Percentiles rank a stretch among this genome's conserved stretches.
Conservation (phyloP, 2,888 invertebrate species). For the Entomobrya proxima region DNA sequence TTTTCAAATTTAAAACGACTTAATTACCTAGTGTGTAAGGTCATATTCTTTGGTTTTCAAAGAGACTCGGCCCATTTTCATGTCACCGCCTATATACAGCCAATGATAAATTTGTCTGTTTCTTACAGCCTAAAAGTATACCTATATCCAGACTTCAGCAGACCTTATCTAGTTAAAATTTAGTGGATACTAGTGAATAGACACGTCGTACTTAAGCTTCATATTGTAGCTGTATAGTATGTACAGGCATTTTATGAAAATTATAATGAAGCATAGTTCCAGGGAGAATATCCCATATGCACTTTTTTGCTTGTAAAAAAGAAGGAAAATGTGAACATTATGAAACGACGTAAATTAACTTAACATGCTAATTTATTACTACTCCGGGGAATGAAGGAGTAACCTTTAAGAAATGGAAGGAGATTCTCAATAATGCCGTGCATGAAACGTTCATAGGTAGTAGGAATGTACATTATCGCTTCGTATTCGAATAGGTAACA, state of each 20-base stretch:
- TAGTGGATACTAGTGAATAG: neutral
- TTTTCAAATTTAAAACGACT: no score
- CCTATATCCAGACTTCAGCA: neutral
- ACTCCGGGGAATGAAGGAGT: slow-evolving; percentile 34
- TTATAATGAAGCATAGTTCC: neutral
- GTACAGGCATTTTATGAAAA: neutral
- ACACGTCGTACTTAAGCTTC: neutral
- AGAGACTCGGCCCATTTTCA: no score
- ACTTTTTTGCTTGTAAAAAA: neutral
- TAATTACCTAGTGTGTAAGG: no score
- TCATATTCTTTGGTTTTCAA: no score
- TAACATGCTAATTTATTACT: slow-evolving; percentile 71
- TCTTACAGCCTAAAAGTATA: neutral
- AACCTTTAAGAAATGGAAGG: slow-evolving; percentile 35
- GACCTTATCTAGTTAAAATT: neutral
- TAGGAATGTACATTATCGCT: neutral
- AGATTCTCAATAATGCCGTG: neutral
- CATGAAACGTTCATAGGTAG: neutral
- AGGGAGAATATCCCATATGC: neutral
- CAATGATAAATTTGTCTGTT: no score
- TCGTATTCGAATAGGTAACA: neutral
- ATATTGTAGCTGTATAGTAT: neutral
- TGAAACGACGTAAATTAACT: slow-evolving; percentile 68
- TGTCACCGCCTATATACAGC: no score
- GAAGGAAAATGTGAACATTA: slow-evolving; percentile 58